A percentile compares a stretch with the other conserved stretches of the same genome.
These are phyloP conservation scores for Penaeus vannamei DNA, from an alignment of 1,140 invertebrate species.

Conservation along the genomic window DNA sequence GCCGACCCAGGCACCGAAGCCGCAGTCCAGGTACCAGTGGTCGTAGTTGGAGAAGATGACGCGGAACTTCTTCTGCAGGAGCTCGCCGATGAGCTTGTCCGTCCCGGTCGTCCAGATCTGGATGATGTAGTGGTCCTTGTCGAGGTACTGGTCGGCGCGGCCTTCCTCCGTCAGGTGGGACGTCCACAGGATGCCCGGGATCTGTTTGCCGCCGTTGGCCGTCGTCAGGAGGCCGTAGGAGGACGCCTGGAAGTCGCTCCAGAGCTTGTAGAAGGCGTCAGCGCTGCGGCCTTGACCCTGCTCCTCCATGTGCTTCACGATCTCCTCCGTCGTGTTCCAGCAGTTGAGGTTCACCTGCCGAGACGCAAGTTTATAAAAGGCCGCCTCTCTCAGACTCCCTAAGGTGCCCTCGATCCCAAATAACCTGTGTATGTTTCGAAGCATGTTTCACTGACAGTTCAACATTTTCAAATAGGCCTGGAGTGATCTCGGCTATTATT, in stretches of 20 bases:
- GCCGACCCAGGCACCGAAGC: conserved; percentile 80
- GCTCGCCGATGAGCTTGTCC: conserved; percentile 78
- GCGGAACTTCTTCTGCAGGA: conserved; percentile 80
- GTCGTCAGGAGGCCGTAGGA: not conserved
- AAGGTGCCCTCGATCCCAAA: conserved; percentile 72
- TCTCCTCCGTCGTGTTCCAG: conserved; percentile 81
- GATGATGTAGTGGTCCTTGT: conserved; percentile 62
- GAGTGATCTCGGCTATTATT: no score
- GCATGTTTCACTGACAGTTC: not conserved
- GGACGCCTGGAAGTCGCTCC: conserved; percentile 37
- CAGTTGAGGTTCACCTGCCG: conserved; percentile 73
- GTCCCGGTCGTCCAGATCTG: conserved; percentile 64
- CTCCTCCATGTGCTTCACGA: conserved; percentile 80
- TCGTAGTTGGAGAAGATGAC: conserved; percentile 89
- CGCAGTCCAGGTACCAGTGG: conserved; percentile 87
- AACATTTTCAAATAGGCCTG: conserved; percentile 58
- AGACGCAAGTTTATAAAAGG: not conserved
- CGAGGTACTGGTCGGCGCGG: conserved; percentile 34
- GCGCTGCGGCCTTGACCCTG: conserved; percentile 76
- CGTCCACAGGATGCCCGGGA: conserved; percentile 62
- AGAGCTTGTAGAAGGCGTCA: conserved; percentile 69
- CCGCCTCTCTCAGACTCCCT: conserved; percentile 81
- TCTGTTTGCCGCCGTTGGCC: not conserved
- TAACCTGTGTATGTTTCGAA: conserved; percentile 81
- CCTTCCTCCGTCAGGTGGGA: conserved; percentile 52